Conservation (phyloP, 2,888 invertebrate species). For the Ceraclea dissimilis region DNA sequence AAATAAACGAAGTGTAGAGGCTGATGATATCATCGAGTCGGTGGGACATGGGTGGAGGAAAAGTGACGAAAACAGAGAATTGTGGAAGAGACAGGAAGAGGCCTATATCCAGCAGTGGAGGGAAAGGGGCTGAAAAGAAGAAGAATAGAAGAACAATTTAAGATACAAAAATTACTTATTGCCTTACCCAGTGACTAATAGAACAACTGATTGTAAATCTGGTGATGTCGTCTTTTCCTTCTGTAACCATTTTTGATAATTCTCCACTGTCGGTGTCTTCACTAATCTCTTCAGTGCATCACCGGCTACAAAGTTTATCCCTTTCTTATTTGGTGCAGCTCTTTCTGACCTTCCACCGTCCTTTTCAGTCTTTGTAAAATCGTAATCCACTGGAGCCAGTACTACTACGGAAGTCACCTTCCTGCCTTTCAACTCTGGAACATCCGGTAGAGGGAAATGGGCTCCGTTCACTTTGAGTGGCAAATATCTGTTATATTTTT, state of each 20-base stretch:
- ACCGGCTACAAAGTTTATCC: constrained; percentile 66
- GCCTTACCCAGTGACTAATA: constrained; percentile 73
- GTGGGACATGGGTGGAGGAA: no score
- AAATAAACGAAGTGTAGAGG: no score
- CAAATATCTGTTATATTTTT: constrained; percentile 74
- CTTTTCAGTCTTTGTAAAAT: constrained; percentile 41
- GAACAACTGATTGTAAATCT: constrained; percentile 72
- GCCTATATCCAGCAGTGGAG: no score
- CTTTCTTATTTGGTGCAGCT: constrained; percentile 51
- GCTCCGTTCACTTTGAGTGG: constrained; percentile 79
- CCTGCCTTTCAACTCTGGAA: constrained; percentile 64
- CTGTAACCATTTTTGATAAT: constrained; percentile 73
- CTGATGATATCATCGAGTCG: no score
- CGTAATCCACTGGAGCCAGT: constrained; percentile 73
- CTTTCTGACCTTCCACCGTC: constrained; percentile 47
- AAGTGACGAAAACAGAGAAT: no score
- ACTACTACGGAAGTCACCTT: constrained; percentile 81
- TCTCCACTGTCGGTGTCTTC: constrained; percentile 66
- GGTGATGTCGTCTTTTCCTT: constrained; percentile 66
- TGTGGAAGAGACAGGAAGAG: no score
- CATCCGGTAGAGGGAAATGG: constrained; percentile 77
- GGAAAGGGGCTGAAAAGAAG: no score
- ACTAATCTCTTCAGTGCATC: constrained; percentile 68
- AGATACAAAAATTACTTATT: no score
- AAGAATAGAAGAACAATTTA: no score